Evolutionary conservation across 1,140 invertebrate genomes (phyloP), one percentile per base, ranked within the genome.

Genomic region (Camponotus pennsylvanicus): DNA sequence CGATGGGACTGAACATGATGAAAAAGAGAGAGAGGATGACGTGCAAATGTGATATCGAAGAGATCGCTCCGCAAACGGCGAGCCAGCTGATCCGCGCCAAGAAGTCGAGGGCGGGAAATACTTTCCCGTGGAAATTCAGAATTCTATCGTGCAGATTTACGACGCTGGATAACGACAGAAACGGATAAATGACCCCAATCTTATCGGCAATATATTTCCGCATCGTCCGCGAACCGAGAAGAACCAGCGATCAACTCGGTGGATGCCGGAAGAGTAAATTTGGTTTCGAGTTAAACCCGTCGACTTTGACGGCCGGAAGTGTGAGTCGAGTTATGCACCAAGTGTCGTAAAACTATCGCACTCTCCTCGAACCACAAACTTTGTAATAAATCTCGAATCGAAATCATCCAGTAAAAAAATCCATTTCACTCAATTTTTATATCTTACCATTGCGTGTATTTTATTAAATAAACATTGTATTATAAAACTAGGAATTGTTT

Each of bases 71-170:
- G 69, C 55, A 83, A 73, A 75, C 49, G 40, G 55, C 40, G n/a
- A 73, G 5, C 8, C 45, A 69, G 64, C 82, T 85, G 73, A 88
- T 55, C 85, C 87, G 76, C 32, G 87, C 49, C n/a, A 71, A 70
- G 55, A 88, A 67, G 52, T 82, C 52, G 52, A 42, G 49, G 37
- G 37, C 52, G 40, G 45, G 27, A 83, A 49, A 83, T 73, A 73
- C 55, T 45, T 61, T 83, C 27, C 27, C 0, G 21, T 40, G 40
- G 32, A 34, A 57, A 73, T 6, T 34, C 45, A 40, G 13, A 4
- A 83, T 83, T 37, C 57, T 27, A 18, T 40, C 64, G 64, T 7
- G 21, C 32, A 67, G 79, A 75, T 83, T 75, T 82, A 83, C 69
- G 79, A 73, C 13, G 67, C 3, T 37, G 42, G 55, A 75, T 75